These are phyloP conservation scores for Sepioteuthis lessoniana DNA, from an alignment of 2,888 invertebrate genomes.

Conservation along the genomic window DNA sequence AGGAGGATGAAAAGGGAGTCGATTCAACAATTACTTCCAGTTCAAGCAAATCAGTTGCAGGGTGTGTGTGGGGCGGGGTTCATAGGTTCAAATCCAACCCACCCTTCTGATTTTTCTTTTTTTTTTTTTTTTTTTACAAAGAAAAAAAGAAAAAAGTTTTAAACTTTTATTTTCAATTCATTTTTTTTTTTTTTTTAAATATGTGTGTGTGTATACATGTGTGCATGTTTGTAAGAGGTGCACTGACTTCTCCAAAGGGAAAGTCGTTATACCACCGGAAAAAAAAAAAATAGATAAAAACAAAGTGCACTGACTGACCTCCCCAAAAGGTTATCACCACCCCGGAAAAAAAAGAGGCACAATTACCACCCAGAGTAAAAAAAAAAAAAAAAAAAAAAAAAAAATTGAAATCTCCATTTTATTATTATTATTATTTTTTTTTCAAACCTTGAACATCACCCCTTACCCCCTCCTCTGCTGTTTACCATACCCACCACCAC, in stretches of 20 bases:
- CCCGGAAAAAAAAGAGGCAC: not conserved
- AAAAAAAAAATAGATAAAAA: too few species aligned
- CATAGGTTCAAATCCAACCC: not conserved
- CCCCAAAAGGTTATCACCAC: not conserved
- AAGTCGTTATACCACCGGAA: too few species aligned
- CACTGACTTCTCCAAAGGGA: not conserved
- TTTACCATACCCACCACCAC: not conserved
- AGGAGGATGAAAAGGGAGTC: conserved; percentile 1
- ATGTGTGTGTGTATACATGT: not conserved
- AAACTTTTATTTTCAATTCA: not conserved
- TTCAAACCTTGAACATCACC: not conserved
- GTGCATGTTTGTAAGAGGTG: not conserved
- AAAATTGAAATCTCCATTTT: not conserved
- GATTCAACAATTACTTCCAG: not conserved
- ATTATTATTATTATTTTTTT: not conserved
- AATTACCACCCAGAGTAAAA: not conserved
- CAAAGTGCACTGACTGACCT: not conserved
- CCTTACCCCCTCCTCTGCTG: not conserved
- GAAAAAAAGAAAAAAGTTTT: too few species aligned
- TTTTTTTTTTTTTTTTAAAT: not conserved
- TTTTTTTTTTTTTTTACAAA: not conserved
- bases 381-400: not conserved
- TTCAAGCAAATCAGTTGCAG: not conserved
- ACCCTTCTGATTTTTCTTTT: not conserved
- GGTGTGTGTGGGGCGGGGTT: not conserved